A percentile compares a stretch with the other conserved stretches of the same genome.
Evolutionary conservation across 23 tunicate species (phyloP).

Genomic region (Clavelina lepadiformis): DNA sequence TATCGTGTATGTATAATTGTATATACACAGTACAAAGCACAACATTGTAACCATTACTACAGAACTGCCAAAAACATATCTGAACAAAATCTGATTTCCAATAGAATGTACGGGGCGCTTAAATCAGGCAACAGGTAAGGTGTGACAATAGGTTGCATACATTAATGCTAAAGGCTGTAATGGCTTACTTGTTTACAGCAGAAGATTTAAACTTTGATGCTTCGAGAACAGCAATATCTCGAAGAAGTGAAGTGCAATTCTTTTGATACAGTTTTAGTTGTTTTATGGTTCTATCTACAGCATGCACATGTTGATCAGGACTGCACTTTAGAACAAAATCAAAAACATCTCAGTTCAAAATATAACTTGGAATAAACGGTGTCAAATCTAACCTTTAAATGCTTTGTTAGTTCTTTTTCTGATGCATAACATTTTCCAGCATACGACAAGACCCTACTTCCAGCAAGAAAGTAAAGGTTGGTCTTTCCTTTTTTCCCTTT

Average conservation of each 20-base stretch:
- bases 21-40: too few relatives aligned
- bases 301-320: conserved; percentile 54
- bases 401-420: conserved; percentile 58
- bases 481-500: conserved; percentile 96
- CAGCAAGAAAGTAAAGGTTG: conserved; percentile 73
- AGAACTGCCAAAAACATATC: too few relatives aligned
- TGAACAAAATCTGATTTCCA: too few relatives aligned
- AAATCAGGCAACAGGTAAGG: too few relatives aligned
- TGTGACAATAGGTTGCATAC: too few relatives aligned
- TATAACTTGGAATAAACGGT: neutral
- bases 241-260: conserved; percentile 20
- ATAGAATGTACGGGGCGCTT: too few relatives aligned
- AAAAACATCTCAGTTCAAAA: neutral
- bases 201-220: conserved; percentile 23
- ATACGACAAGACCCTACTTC: conserved; percentile 50
- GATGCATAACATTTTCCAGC: conserved; percentile 33
- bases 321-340: conserved; percentile 51
- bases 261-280: conserved; percentile 61
- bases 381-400: conserved; percentile 41
- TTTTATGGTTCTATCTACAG: conserved; percentile 57
- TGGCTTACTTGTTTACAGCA: neutral
- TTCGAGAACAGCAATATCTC: conserved; percentile 71
- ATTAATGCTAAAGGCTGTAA: too few relatives aligned
- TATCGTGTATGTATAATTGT: too few relatives aligned
- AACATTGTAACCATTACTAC: too few relatives aligned